phyloP scores from a whole-genome alignment of 2,888 invertebrate species.

The Anthoptus insignis region DNA sequence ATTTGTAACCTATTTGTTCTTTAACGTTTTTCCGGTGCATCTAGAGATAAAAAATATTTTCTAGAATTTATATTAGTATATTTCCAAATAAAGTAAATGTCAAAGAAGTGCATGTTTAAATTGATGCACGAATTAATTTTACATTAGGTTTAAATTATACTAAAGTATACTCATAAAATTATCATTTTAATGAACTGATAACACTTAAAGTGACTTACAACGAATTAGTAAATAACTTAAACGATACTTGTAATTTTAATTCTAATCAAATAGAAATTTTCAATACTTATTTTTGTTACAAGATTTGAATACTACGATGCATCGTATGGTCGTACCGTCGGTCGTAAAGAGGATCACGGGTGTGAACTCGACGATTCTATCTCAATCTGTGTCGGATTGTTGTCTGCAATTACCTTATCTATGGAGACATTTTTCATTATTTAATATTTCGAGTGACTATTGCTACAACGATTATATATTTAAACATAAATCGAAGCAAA shows the following conservation, averaged over 20 bases:
- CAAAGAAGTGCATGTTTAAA: neutral
- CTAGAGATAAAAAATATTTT: no score
- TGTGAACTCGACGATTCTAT: slow-evolving; percentile 63
- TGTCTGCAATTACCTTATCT: slow-evolving; percentile 77
- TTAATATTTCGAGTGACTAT: neutral
- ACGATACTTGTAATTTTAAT: no score
- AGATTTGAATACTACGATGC: neutral
- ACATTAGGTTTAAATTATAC: neutral
- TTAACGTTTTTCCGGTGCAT: no score
- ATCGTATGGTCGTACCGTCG: slow-evolving; percentile 35
- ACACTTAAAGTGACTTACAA: neutral
- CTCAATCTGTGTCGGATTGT: slow-evolving; percentile 61
- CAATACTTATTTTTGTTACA: no score
- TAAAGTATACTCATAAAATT: neutral
- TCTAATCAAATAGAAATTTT: no score
- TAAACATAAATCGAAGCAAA: no score
- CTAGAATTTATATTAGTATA: neutral
- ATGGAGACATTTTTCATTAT: slow-evolving; percentile 36
- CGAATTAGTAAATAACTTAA: neutral
- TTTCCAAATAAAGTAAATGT: neutral
- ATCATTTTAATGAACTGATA: neutral
- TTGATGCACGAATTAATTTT: neutral
- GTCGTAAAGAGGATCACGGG: slow-evolving; percentile 42
- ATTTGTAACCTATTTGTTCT: no score
- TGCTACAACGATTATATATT: neutral